Conservation (phyloP, 2,888 invertebrate species). For the Andrena dorsata region DNA sequence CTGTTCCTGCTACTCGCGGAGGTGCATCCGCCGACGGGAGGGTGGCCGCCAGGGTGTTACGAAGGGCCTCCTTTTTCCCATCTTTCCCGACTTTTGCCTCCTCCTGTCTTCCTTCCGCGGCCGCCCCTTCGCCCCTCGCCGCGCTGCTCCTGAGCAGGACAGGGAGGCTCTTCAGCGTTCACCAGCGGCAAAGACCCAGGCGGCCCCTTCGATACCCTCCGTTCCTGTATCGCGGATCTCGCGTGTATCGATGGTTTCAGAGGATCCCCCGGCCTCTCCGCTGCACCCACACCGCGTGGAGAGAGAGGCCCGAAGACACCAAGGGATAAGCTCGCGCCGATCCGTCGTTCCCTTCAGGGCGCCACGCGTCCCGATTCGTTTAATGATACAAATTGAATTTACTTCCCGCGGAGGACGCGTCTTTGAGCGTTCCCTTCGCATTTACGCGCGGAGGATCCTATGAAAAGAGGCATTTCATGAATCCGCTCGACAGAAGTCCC, state of each 20-base stretch:
- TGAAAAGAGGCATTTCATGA: constrained; percentile 36
- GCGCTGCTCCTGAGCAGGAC: neutral
- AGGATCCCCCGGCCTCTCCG: neutral
- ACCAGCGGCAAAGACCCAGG: neutral
- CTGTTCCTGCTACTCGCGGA: constrained; percentile 61
- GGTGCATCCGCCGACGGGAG: constrained; percentile 64
- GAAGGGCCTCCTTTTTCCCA: constrained; percentile 35
- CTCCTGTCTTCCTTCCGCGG: neutral
- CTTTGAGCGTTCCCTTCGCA: constrained; percentile 9
- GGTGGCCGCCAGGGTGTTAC: constrained; percentile 63
- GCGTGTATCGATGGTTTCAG: neutral
- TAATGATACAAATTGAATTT: constrained; percentile 28
- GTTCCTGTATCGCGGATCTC: constrained; percentile 1
- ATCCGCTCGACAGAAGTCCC: constrained; percentile 37
- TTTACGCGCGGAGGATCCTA: constrained; percentile 9
- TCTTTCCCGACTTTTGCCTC: constrained; percentile 32
- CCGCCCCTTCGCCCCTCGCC: constrained; percentile 3
- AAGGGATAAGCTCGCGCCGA: neutral
- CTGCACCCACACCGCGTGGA: neutral
- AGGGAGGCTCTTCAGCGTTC: neutral
- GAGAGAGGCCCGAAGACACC: neutral
- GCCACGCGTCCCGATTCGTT: constrained; percentile 24
- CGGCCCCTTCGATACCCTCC: neutral
- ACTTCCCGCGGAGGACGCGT: constrained; percentile 15
- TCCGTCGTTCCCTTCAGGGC: neutral